Percentiles rank a stretch among this genome's conserved stretches.
Evolutionary conservation across 2,797 vertebrate species (phyloP).

Genomic region (Cephalopachus bancanus): DNA sequence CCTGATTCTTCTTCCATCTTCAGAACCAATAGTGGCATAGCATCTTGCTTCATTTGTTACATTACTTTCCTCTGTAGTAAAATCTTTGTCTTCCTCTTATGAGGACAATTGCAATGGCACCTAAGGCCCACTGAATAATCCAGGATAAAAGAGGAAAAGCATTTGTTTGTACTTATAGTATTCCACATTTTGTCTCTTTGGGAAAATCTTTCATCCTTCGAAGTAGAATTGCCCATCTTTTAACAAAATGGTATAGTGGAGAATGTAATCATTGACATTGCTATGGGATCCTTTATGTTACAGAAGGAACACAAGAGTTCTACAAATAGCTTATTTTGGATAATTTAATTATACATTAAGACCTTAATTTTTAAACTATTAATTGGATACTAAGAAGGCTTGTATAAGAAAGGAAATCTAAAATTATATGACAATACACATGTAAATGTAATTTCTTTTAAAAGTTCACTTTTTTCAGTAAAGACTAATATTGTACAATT

Average conservation of each 20-base stretch:
- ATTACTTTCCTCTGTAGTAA: background rate
- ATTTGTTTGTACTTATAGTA: background rate
- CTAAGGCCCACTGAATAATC: background rate
- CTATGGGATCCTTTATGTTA: background rate
- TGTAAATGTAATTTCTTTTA: background rate
- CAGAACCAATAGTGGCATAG: background rate
- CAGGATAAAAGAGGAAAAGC: background rate
- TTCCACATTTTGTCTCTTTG: background rate
- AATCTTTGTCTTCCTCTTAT: background rate
- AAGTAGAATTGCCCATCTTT: background rate
- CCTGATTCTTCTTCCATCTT: background rate
- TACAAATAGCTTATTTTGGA: background rate
- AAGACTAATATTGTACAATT: background rate
- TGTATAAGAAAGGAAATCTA: background rate
- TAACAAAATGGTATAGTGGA: background rate
- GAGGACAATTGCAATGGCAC: background rate
- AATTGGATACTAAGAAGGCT: background rate
- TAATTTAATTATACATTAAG: background rate
- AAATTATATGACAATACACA: background rate
- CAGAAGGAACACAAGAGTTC: background rate
- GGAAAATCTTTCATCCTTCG: background rate
- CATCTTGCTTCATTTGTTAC: background rate
- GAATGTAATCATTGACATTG: too few relatives aligned
- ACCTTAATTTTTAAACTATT: background rate
- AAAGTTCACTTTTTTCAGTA: background rate